Percentiles rank a stretch among this genome's conserved stretches.
Conservation (phyloP, 2,888 invertebrate species). For the Ennomos quercinarius region DNA sequence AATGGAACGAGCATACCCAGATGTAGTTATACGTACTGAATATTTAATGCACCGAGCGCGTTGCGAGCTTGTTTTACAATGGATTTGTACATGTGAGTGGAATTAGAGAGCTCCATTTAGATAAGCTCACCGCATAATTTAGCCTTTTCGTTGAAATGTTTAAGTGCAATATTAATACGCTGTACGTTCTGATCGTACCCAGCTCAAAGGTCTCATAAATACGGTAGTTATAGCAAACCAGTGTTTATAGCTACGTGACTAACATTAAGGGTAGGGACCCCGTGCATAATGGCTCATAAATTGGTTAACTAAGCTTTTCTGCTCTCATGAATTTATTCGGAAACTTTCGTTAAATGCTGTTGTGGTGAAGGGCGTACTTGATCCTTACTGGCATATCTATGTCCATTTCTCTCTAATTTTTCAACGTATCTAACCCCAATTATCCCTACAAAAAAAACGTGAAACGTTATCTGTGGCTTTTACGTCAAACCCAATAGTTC, state of each 20-base stretch:
- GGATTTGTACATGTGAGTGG: too few relatives aligned
- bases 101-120: not conserved
- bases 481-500: too few relatives aligned
- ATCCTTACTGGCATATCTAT: too few relatives aligned
- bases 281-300: slow-evolving; percentile 32
- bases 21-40: too few relatives aligned
- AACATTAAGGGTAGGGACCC: slow-evolving; percentile 27
- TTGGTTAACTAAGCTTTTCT: slow-evolving; percentile 25
- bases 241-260: slow-evolving; percentile 46
- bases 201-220: slow-evolving; percentile 37
- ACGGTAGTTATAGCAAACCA: slow-evolving; percentile 48
- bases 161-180: slow-evolving; percentile 9
- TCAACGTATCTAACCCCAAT: too few relatives aligned
- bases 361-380: not conserved
- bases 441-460: too few relatives aligned
- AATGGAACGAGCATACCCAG: slow-evolving; percentile 1
- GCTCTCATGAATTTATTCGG: slow-evolving; percentile 13
- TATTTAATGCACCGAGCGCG: too few relatives aligned
- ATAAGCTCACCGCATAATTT: not conserved
- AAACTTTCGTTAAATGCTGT: slow-evolving; percentile 16
- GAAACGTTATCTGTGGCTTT: too few relatives aligned
- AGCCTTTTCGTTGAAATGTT: not conserved
- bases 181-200: slow-evolving; percentile 16
- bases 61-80: too few relatives aligned
- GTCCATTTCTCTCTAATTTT: too few relatives aligned